Percentiles rank a stretch among this genome's conserved stretches.
Evolutionary conservation across 2,797 vertebrate genomes (phyloP).

Genomic region (Anguilla megastoma): DNA sequence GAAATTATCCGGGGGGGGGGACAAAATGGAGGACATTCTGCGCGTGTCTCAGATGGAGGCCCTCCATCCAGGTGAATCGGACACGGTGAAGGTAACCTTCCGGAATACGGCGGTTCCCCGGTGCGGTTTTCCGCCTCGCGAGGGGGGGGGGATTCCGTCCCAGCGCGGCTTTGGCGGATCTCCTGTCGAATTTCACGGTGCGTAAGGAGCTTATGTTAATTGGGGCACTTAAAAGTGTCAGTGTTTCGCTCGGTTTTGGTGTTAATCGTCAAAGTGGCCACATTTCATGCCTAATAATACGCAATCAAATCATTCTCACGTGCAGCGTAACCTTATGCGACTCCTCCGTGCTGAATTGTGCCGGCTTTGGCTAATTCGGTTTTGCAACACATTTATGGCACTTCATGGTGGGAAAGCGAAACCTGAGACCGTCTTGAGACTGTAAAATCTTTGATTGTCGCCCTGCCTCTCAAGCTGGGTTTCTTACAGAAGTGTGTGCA

Average conservation of each 20-base stretch:
- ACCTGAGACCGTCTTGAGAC: background rate
- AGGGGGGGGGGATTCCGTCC: background rate
- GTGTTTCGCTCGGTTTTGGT: conserved; percentile 29
- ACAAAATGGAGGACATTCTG: background rate
- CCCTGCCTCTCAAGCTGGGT: background rate
- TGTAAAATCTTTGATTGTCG: background rate
- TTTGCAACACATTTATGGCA: conserved; percentile 42
- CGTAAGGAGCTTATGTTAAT: conserved; percentile 33
- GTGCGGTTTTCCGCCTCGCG: background rate
- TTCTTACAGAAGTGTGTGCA: background rate
- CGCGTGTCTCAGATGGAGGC: background rate
- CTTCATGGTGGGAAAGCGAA: background rate
- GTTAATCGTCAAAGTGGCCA: conserved; percentile 24
- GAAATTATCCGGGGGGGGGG: background rate
- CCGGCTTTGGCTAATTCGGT: conserved; percentile 44
- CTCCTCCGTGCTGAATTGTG: conserved; percentile 37
- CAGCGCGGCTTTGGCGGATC: background rate
- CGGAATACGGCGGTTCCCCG: background rate
- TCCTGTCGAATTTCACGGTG: conserved; percentile 26
- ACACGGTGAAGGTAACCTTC: background rate
- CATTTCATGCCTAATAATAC: conserved; percentile 30
- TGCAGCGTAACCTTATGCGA: conserved; percentile 30
- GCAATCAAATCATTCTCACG: conserved; percentile 29
- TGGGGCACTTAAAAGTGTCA: conserved; percentile 28
- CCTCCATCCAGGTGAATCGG: background rate